Evolutionary conservation across 2,113 vertebrate genomes (phyloP).

Genomic region (Pandion haliaetus): DNA sequence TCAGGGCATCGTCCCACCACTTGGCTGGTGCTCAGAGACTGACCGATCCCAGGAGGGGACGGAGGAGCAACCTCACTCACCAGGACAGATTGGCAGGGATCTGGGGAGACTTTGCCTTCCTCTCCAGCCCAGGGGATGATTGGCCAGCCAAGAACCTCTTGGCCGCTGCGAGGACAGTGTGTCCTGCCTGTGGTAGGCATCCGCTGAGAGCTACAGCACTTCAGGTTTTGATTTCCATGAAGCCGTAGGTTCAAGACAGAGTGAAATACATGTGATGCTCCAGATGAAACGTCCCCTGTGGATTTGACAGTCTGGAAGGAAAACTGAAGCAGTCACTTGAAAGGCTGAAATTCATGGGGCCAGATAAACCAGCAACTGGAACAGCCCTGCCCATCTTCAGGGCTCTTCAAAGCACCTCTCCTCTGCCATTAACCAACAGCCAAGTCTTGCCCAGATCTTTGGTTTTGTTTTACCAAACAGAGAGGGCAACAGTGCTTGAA

Average conservation of each 20-base stretch:
- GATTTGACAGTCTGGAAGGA: background rate
- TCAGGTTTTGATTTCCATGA: background rate
- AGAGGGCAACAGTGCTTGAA: background rate
- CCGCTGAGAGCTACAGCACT: background rate
- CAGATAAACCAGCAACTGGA: background rate
- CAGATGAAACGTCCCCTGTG: background rate
- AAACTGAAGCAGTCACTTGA: background rate
- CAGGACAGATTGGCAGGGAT: background rate
- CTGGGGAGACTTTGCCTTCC: background rate
- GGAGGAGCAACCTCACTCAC: background rate
- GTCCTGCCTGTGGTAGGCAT: background rate
- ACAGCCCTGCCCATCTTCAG: background rate
- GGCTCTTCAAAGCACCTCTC: background rate
- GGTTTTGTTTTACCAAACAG: background rate
- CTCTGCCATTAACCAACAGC: background rate
- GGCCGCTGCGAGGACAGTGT: accelerated
- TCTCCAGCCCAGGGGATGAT: background rate
- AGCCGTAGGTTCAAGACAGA: background rate
- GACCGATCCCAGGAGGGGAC: background rate
- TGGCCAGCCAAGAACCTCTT: background rate
- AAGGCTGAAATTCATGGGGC: background rate
- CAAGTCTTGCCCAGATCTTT: background rate
- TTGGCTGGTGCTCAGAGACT: background rate
- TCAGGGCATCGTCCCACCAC: background rate
- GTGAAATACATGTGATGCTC: background rate